Conservation (phyloP, 2,113 vertebrate genomes). For the Scortum barcoo region DNA sequence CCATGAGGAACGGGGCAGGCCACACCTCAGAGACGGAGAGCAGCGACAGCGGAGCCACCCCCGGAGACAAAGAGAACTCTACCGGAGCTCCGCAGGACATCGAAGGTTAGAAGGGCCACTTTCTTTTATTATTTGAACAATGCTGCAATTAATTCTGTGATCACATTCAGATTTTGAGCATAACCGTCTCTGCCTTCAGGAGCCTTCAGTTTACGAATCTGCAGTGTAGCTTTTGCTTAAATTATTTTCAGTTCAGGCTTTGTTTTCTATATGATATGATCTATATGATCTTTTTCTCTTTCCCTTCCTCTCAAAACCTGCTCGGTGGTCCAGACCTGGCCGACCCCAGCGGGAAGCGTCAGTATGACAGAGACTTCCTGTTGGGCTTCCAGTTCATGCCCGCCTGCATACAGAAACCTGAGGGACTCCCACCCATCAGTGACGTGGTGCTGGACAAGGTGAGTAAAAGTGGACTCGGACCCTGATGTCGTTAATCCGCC, state of each 20-base stretch:
- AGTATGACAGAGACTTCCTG: conserved; percentile 93
- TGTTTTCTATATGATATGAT: background rate
- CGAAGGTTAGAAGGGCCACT: conserved; percentile 83
- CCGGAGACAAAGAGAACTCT: conserved; percentile 84
- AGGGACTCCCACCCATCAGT: conserved; percentile 95
- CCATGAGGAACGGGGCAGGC: conserved; percentile 90
- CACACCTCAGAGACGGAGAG: conserved; percentile 89
- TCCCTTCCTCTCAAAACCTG: background rate
- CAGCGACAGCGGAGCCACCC: conserved; percentile 78
- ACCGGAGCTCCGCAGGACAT: conserved; percentile 77
- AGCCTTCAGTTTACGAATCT: background rate
- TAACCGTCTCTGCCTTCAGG: background rate
- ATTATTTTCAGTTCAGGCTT: background rate
- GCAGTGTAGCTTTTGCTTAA: background rate
- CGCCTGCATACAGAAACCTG: conserved; percentile 93
- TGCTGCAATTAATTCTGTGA: no score
- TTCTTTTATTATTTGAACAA: background rate
- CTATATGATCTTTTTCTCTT: background rate
- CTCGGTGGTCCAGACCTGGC: conserved; percentile 73
- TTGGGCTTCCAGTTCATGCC: conserved; percentile 96
- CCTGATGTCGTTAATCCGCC: background rate
- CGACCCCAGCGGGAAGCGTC: conserved; percentile 90
- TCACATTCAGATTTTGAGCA: background rate
- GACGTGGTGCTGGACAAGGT: conserved; percentile 99
- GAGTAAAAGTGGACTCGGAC: conserved; percentile 19